These are phyloP conservation scores for Diadromus collaris DNA, from an alignment of 2,888 invertebrate genomes.

Conservation along the genomic window DNA sequence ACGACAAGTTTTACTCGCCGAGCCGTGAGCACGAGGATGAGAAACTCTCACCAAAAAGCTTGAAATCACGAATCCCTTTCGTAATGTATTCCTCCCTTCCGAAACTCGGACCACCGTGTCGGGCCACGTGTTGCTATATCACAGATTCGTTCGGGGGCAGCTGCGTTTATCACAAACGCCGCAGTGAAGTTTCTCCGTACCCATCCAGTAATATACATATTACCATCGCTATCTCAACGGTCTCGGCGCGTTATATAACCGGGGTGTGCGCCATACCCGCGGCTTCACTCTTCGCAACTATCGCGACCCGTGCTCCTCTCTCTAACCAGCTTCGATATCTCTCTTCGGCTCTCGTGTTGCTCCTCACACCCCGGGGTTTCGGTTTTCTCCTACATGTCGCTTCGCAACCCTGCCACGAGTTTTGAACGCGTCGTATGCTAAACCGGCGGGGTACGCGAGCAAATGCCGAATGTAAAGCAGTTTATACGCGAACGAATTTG, in stretches of 20 bases:
- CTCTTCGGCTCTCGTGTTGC: slow-evolving; percentile 34
- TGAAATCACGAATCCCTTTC: slow-evolving; percentile 54
- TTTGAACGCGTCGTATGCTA: slow-evolving; percentile 60
- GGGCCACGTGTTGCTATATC: slow-evolving; percentile 74
- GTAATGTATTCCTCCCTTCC: slow-evolving; percentile 64
- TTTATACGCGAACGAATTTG: slow-evolving; percentile 67
- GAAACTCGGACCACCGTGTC: slow-evolving; percentile 65
- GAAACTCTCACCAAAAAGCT: slow-evolving; percentile 26
- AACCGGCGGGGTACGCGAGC: slow-evolving; percentile 51
- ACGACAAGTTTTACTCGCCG: slow-evolving; percentile 36
- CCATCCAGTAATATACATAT: slow-evolving; percentile 48
- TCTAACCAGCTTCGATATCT: slow-evolving; percentile 38
- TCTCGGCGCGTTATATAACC: slow-evolving; percentile 5
- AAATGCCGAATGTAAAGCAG: slow-evolving; percentile 65
- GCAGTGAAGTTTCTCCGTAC: slow-evolving; percentile 55
- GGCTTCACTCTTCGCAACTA: slow-evolving; percentile 54
- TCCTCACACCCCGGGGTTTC: slow-evolving; percentile 46
- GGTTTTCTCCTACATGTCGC: slow-evolving; percentile 6
- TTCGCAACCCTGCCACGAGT: slow-evolving; percentile 44
- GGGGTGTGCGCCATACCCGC: slow-evolving; percentile 13
- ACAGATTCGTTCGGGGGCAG: slow-evolving; percentile 67
- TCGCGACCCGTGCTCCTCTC: slow-evolving; percentile 29
- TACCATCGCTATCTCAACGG: slow-evolving; percentile 18
- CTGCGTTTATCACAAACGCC: slow-evolving; percentile 70
- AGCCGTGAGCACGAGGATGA: neutral